Evolutionary conservation across 2,797 vertebrate species (phyloP).

Genomic region (Decapterus maruadsi): DNA sequence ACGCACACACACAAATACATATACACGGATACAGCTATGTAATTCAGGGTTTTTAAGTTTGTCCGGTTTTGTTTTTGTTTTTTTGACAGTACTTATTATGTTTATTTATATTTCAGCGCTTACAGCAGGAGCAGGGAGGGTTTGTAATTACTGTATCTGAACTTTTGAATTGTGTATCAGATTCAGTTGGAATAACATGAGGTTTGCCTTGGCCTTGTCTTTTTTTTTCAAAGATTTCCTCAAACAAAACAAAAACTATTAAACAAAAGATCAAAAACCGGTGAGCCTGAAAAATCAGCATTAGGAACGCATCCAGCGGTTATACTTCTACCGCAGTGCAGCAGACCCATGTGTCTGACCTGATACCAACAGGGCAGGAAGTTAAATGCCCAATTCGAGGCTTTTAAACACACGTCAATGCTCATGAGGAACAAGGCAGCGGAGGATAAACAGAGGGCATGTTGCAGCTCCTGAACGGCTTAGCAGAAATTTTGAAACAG

Average conservation of each 20-base stretch:
- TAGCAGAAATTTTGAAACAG: background rate
- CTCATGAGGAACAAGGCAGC: conserved; percentile 70
- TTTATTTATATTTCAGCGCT: conserved; percentile 85
- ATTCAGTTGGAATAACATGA: conserved; percentile 74
- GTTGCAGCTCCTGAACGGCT: conserved; percentile 21
- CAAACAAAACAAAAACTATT: conserved; percentile 69
- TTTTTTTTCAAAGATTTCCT: conserved; percentile 43
- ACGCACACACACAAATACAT: conserved; percentile 18
- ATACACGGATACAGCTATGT: conserved; percentile 58
- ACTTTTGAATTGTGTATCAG: conserved; percentile 72
- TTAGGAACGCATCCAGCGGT: conserved; percentile 52
- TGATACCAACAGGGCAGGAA: conserved; percentile 67
- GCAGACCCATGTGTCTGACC: conserved; percentile 66
- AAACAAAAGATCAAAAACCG: conserved; percentile 64
- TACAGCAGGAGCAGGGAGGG: conserved; percentile 71
- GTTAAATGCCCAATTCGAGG: conserved; percentile 80
- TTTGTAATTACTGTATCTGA: conserved; percentile 83
- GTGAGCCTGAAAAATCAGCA: conserved; percentile 57
- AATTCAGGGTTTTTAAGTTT: conserved; percentile 77
- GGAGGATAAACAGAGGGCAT: conserved; percentile 69
- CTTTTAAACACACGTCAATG: conserved; percentile 80
- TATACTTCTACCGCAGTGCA: conserved; percentile 29
- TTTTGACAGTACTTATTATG: conserved; percentile 86
- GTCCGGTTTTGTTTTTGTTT: conserved; percentile 76
- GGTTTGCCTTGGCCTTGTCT: conserved; percentile 56